Conservation (phyloP, 2,888 invertebrate genomes). For the Caenorhabditis macrosperma region DNA sequence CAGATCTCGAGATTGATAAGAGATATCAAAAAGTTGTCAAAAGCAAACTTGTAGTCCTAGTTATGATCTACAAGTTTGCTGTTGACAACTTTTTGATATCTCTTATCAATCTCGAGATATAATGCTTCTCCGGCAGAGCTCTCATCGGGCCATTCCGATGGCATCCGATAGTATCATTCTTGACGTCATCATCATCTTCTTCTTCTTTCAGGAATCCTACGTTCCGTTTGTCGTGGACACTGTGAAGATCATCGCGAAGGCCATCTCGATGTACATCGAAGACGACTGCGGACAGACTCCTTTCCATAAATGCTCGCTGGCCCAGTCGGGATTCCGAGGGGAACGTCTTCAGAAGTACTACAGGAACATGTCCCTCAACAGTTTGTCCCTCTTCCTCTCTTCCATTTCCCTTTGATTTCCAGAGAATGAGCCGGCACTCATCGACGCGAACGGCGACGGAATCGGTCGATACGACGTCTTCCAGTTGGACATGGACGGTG, state of each 20-base stretch:
- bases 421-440: conserved; percentile 82
- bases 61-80: too few relatives aligned
- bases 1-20: too few relatives aligned
- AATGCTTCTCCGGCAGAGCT: too few relatives aligned
- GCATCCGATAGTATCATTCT: too few relatives aligned
- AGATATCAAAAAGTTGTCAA: too few relatives aligned
- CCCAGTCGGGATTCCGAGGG: conserved; percentile 81
- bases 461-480: conserved; percentile 86
- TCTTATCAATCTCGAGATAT: too few relatives aligned
- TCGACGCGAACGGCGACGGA: conserved; percentile 86
- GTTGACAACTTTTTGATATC: too few relatives aligned
- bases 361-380: conserved; percentile 84
- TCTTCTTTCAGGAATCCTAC: conserved; percentile 76
- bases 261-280: conserved; percentile 76
- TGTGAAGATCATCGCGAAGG: conserved; percentile 78
- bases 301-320: conserved; percentile 68
- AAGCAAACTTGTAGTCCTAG: too few relatives aligned
- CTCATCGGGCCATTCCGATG: too few relatives aligned
- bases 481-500: conserved; percentile 84
- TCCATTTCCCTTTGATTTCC: background rate
- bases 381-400: conserved; percentile 74
- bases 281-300: conserved; percentile 60
- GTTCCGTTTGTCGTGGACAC: conserved; percentile 80
- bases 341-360: conserved; percentile 84
- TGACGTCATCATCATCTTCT: too few relatives aligned